These are phyloP conservation scores for Montipora foliosa DNA, from an alignment of 64 coral and sea anemone genomes.

Conservation along the genomic window DNA sequence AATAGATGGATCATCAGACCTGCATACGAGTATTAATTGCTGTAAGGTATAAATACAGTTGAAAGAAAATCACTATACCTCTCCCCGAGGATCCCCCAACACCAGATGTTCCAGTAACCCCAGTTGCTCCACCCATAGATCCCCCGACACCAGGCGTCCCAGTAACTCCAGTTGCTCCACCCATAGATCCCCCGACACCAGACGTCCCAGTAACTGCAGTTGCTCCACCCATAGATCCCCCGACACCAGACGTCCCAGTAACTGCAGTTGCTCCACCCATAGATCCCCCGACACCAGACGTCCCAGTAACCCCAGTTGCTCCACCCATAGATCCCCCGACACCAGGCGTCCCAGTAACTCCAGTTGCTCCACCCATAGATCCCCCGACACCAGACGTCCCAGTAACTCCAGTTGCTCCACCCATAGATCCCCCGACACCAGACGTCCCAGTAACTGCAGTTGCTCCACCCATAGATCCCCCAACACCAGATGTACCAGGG, in stretches of 20 bases:
- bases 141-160: background rate
- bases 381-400: background rate
- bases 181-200: background rate
- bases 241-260: background rate
- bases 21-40: too few relatives aligned
- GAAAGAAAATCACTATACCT: background rate
- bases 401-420: background rate
- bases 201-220: background rate
- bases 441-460: background rate
- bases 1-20: too few relatives aligned
- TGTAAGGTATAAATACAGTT: background rate
- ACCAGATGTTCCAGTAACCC: background rate
- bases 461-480: background rate
- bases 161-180: background rate
- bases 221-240: background rate
- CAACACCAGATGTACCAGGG: background rate
- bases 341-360: background rate
- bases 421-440: too few relatives aligned
- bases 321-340: background rate
- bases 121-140: background rate
- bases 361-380: background rate
- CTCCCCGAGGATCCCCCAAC: background rate
- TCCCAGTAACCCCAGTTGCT: background rate
- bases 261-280: background rate
- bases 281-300: background rate